Conservation (phyloP, 2,888 invertebrate species). For the Crocallis elinguaria region DNA sequence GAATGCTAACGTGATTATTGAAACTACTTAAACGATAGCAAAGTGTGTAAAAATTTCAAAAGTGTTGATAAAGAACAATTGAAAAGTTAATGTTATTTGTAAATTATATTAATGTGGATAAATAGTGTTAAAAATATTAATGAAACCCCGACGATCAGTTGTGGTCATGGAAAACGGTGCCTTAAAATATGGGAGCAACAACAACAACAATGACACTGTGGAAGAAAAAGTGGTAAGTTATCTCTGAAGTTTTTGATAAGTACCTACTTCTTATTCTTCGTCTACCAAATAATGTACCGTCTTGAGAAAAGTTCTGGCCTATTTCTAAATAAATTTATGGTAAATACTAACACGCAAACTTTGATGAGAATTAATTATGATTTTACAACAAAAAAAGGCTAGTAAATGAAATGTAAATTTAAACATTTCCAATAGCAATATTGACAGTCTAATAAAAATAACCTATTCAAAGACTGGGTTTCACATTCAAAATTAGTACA, state of each 20-base stretch:
- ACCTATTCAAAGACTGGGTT: too few species aligned
- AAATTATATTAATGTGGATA: slow-evolving; percentile 52
- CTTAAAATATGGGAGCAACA: slow-evolving; percentile 85
- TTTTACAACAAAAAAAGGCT: too few species aligned
- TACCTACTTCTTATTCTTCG: too few species aligned
- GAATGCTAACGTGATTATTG: neutral
- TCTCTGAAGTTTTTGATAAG: neutral
- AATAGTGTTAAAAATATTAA: slow-evolving; percentile 56
- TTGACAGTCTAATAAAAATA: too few species aligned
- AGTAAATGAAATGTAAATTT: too few species aligned
- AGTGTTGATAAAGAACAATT: slow-evolving; percentile 19
- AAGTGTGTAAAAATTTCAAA: slow-evolving; percentile 20
- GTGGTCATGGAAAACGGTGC: slow-evolving; percentile 85
- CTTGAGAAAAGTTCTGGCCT: too few species aligned
- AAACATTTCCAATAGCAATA: too few species aligned
- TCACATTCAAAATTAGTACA: too few species aligned
- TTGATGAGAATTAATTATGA: too few species aligned
- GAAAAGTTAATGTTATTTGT: slow-evolving; percentile 31
- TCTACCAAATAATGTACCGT: too few species aligned
- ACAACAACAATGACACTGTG: slow-evolving; percentile 80
- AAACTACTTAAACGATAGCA: slow-evolving; percentile 1
- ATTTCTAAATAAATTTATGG: too few species aligned
- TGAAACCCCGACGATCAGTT: slow-evolving; percentile 71
- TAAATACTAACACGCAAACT: too few species aligned
- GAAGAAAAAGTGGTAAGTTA: slow-evolving; percentile 81